Base-by-base conservation (phyloP, 1,140 invertebrate species). In the Alviniconcha marisindica region DNA sequence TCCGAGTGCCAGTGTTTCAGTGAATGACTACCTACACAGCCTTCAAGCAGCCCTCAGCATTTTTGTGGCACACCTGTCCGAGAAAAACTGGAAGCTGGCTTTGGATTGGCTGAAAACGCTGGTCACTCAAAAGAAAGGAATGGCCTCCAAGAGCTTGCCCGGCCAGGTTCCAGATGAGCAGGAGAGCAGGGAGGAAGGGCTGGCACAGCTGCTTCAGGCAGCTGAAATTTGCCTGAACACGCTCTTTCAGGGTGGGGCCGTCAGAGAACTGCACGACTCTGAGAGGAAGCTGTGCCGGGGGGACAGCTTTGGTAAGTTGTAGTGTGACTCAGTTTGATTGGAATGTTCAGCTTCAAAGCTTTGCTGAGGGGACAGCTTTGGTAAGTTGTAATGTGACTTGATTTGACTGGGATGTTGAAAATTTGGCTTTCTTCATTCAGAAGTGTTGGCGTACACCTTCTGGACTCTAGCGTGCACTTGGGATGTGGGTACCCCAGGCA, bases 31-130 rank as follows among this genome's bases (percentile, higher is more conserved):
- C 73, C 24, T 76, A 12, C 73, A 76, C 42, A 31, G 73, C 44
- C 40, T 76, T 28, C 73, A 51, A 18, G 51, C 73, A 1, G 73
- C 73, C n/a, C 28, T 76, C 73, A 76, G n/a, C 31, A 85, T 85
- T 40, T 83, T 83, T 42, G 7, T 48, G 21, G 24, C 77, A 54
- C 73, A 81, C 38, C 81, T 76, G 63, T 77, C 77, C 21, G 69
- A 76, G 63, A 21, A 40, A 14, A 77, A 28, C n/a, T 83, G 84
- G 84, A 60, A 66, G 18, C 84, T 85, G 38, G 77, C 81, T 21
- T 24, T 83, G 18, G 66, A 79, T 36, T 85, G 84, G 84, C 21
- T 82, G 24, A 54, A 85, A 33, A 12, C 51, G 0, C 24, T 71
- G 18, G 44, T 54, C 2, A 15, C 31, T 24, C 1, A 76, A 21